Evolutionary conservation across 2,113 vertebrate species (phyloP).

Genomic region (Probosciger aterrimus): DNA sequence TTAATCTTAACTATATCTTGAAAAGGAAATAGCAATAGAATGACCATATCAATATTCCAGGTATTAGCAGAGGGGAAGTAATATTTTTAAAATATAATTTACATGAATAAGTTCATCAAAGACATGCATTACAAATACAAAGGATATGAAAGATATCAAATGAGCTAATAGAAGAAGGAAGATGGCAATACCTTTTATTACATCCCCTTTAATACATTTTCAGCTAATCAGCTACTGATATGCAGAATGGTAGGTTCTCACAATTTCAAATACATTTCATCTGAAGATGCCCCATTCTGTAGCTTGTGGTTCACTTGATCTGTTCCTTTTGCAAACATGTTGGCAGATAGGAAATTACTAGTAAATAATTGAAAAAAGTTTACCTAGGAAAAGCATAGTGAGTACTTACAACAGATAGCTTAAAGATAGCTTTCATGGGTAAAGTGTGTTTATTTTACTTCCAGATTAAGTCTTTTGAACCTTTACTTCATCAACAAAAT

Average conservation of each 20-base stretch:
- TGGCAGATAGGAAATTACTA: not conserved
- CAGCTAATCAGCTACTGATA: not conserved
- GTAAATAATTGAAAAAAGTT: not conserved
- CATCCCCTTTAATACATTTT: conserved; percentile 19
- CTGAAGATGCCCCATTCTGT: not conserved
- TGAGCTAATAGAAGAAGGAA: not conserved
- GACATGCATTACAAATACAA: not conserved
- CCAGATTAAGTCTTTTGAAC: not conserved
- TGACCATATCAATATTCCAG: not conserved
- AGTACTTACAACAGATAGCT: not conserved
- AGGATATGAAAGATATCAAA: not conserved
- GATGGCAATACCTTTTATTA: not conserved
- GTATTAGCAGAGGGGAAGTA: conserved; percentile 1
- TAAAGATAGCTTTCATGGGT: not conserved
- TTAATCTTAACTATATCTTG: not conserved
- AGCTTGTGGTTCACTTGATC: not conserved
- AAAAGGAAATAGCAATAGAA: not conserved
- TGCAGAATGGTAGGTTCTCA: not conserved
- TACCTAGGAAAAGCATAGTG: not conserved
- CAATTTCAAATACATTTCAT: not conserved
- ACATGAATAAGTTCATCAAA: not conserved
- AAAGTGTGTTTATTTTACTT: not conserved
- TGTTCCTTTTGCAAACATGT: not conserved
- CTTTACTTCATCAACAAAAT: not conserved
- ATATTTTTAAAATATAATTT: conserved; percentile 11